These are phyloP conservation scores for Digitonthophagus gazella DNA, from an alignment of 2,888 invertebrate genomes.

Conservation along the genomic window DNA sequence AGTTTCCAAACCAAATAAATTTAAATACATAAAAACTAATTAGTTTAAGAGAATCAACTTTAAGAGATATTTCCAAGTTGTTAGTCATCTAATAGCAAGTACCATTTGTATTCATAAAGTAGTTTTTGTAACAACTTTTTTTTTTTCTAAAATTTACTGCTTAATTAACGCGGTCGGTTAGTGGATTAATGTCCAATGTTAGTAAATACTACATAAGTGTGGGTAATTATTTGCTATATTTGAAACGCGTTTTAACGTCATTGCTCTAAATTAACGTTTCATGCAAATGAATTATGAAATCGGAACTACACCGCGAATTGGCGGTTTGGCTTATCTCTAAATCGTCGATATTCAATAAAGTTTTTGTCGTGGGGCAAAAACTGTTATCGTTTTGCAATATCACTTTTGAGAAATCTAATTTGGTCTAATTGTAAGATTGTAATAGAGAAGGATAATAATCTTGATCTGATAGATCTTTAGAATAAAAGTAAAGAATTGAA, in stretches of 20 bases:
- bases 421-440: too few relatives aligned
- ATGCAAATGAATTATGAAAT: background rate
- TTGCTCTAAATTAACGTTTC: background rate
- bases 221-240: constrained; percentile 11
- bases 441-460: too few relatives aligned
- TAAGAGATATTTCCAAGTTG: too few relatives aligned
- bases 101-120: background rate
- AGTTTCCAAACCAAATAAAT: background rate
- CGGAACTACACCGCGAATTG: background rate
- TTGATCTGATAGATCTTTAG: too few relatives aligned
- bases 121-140: background rate
- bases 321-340: background rate
- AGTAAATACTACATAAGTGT: constrained; percentile 3
- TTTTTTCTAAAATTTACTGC: too few relatives aligned
- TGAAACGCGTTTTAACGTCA: constrained; percentile 8
- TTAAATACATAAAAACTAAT: too few relatives aligned
- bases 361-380: background rate
- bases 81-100: too few relatives aligned
- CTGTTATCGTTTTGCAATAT: background rate
- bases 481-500: too few relatives aligned
- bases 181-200: background rate
- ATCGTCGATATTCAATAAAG: background rate
- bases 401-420: background rate
- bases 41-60: too few relatives aligned
- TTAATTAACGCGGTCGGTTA: background rate